Evolutionary conservation across 2,113 vertebrate species (phyloP).

Genomic region (Cyprinus carpio): DNA sequence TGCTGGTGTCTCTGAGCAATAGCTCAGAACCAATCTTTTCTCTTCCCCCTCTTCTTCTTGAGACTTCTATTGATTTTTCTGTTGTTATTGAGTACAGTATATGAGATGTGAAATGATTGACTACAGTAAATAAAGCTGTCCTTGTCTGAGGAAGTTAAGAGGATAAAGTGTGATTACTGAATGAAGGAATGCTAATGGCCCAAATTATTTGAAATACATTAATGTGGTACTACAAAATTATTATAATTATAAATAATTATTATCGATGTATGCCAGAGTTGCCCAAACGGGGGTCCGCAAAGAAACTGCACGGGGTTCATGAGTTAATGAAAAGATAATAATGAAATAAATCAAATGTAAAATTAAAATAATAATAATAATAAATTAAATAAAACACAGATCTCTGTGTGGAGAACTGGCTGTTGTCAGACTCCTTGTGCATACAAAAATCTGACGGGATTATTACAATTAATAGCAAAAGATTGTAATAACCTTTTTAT

Average conservation of each 20-base stretch:
- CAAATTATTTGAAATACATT: not conserved
- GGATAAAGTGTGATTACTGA: constrained; percentile 13
- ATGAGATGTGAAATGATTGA: constrained; percentile 37
- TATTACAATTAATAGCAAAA: no score
- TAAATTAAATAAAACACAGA: no score
- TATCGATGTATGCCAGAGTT: not conserved
- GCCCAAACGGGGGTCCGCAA: no score
- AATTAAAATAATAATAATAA: no score
- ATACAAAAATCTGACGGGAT: no score
- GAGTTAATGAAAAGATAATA: no score
- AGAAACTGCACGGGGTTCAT: no score
- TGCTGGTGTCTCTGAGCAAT: not conserved
- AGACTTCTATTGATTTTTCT: constrained; percentile 19
- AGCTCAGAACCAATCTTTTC: constrained; percentile 1
- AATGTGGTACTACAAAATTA: not conserved
- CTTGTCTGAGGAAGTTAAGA: constrained; percentile 26
- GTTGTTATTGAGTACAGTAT: constrained; percentile 20
- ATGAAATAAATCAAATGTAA: no score
- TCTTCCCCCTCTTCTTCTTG: not conserved
- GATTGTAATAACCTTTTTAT: no score
- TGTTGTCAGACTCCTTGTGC: no score
- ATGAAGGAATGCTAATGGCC: not conserved
- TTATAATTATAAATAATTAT: not conserved
- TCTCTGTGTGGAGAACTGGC: no score
- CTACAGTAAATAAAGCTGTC: constrained; percentile 46